These are phyloP conservation scores for Hypercompe scribonia DNA, from an alignment of 2,888 invertebrate species.

Conservation along the genomic window DNA sequence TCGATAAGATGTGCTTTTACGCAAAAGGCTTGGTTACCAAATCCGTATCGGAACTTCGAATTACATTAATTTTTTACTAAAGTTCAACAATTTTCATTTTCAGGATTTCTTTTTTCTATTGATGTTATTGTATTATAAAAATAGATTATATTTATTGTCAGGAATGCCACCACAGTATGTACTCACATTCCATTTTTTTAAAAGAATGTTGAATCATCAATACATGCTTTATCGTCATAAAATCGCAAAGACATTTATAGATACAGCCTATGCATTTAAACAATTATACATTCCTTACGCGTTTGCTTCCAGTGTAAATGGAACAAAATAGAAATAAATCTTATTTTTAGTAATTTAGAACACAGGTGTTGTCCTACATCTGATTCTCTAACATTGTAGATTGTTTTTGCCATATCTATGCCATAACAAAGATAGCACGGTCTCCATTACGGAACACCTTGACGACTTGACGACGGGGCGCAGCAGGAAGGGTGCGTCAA, in stretches of 20 bases:
- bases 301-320: conserved; percentile 71
- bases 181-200: not conserved
- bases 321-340: too few relatives aligned
- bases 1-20: not conserved
- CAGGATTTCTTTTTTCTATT: too few relatives aligned
- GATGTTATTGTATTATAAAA: too few relatives aligned
- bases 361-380: conserved; percentile 8
- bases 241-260: conserved; percentile 50
- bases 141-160: too few relatives aligned
- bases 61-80: not conserved
- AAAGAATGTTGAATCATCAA: not conserved
- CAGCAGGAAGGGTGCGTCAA: conserved; percentile 79
- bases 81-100: not conserved
- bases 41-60: not conserved
- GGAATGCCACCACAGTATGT: not conserved
- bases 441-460: conserved; percentile 50
- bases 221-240: conserved; percentile 26
- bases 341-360: too few relatives aligned
- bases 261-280: conserved; percentile 65
- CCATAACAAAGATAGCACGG: conserved; percentile 42
- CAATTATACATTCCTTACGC: conserved; percentile 77
- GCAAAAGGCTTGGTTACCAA: not conserved
- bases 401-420: conserved; percentile 14
- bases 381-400: conserved; percentile 28
- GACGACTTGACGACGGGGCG: conserved; percentile 59